Conservation (phyloP, 2,113 vertebrate species). For the Halichoerus grypus region DNA sequence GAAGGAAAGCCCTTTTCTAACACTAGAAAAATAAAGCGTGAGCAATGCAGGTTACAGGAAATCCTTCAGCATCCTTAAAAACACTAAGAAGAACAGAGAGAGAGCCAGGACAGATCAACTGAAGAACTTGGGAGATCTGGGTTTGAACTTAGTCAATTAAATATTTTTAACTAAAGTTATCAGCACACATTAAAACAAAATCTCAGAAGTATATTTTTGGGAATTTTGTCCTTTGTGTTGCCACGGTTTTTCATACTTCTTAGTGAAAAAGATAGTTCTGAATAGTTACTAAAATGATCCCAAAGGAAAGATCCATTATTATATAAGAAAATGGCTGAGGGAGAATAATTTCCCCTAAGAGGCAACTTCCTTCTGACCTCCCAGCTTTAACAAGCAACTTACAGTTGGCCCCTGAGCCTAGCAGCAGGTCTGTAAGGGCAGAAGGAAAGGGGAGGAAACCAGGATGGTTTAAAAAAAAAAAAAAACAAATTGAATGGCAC, state of each 20-base stretch:
- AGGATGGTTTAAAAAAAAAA: neutral
- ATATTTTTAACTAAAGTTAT: slow-evolving; percentile 45
- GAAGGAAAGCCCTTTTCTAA: slow-evolving; percentile 50
- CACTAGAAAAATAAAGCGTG: neutral
- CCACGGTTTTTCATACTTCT: neutral
- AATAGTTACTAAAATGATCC: neutral
- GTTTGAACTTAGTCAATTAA: neutral
- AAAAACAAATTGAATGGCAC: neutral
- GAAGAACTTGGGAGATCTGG: neutral
- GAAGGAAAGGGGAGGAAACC: neutral
- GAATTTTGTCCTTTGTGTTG: slow-evolving; percentile 52
- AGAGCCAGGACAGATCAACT: neutral
- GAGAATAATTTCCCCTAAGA: neutral
- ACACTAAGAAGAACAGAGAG: neutral
- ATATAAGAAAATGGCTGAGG: neutral
- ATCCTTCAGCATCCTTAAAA: neutral
- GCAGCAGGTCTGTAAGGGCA: neutral
- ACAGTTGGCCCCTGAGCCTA: neutral
- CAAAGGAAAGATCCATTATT: neutral
- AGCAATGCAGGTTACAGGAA: neutral
- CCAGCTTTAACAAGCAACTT: neutral
- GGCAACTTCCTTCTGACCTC: neutral
- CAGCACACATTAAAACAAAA: slow-evolving; percentile 10
- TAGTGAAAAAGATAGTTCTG: neutral
- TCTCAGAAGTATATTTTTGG: neutral